phyloP scores from a whole-genome alignment of 1,140 invertebrate species.

The Drusus annulatus region DNA sequence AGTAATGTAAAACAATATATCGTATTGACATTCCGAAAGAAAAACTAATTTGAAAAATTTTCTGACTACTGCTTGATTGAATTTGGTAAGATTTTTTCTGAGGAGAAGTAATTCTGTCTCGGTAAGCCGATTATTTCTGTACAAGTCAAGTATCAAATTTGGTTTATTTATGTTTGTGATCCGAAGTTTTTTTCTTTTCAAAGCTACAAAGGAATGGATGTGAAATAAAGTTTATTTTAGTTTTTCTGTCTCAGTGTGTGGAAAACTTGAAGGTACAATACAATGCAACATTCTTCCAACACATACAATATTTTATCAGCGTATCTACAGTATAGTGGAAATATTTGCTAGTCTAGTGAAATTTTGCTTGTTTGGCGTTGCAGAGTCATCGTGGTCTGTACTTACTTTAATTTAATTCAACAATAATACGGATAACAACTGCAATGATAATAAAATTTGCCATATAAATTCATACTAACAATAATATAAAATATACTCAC shows the following conservation, averaged over 20 bases:
- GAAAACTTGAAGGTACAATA: too few relatives aligned
- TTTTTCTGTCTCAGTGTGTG: background rate
- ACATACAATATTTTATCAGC: too few relatives aligned
- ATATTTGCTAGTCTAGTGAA: too few relatives aligned
- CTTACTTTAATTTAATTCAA: too few relatives aligned
- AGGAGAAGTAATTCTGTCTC: conserved; percentile 7
- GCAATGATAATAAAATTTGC: too few relatives aligned
- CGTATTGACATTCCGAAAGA: background rate
- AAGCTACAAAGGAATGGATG: background rate
- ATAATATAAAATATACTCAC: too few relatives aligned
- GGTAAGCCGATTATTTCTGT: background rate
- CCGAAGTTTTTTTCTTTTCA: background rate
- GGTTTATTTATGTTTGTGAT: conserved; percentile 4
- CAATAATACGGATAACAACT: too few relatives aligned
- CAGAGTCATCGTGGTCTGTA: too few relatives aligned
- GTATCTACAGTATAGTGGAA: too few relatives aligned
- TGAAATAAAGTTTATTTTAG: background rate
- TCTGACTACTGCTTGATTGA: background rate
- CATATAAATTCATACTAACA: too few relatives aligned
- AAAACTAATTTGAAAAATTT: conserved; percentile 11
- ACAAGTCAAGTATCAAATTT: conserved; percentile 20
- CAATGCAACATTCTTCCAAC: too few relatives aligned
- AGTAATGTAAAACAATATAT: conserved; percentile 2
- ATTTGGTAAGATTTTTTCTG: background rate
- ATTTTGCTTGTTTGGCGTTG: too few relatives aligned